Conservation (phyloP, 2,797 vertebrate genomes). For the Mormyrus proboscirostris region DNA sequence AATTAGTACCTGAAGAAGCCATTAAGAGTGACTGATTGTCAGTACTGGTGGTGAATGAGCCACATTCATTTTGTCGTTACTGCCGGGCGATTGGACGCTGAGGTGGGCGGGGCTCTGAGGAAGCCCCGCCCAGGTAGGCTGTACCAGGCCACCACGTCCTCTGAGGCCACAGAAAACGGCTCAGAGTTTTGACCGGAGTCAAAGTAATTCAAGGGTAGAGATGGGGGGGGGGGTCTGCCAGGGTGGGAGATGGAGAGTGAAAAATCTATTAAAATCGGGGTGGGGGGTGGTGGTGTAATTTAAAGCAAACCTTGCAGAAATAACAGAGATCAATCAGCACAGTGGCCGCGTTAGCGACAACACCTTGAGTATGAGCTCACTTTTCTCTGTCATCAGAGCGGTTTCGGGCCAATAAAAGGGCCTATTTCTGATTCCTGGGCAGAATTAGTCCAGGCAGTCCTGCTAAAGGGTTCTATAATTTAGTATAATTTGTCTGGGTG, state of each 20-base stretch:
- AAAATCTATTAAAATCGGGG: slow-evolving; percentile 28
- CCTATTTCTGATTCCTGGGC: neutral
- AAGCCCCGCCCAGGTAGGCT: neutral
- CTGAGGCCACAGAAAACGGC: neutral
- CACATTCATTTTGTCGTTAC: neutral
- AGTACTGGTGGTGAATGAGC: neutral
- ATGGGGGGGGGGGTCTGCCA: neutral
- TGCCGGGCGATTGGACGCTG: neutral
- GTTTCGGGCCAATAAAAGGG: neutral
- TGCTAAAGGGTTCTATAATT: neutral
- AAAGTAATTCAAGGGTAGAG: slow-evolving; percentile 21
- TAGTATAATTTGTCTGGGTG: neutral
- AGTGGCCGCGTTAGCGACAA: slow-evolving; percentile 21
- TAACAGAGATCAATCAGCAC: slow-evolving; percentile 24
- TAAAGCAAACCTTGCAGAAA: slow-evolving; percentile 28
- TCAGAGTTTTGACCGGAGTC: slow-evolving; percentile 16
- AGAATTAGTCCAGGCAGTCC: neutral
- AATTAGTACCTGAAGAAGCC: neutral
- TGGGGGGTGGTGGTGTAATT: neutral
- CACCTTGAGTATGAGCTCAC: slow-evolving; percentile 1
- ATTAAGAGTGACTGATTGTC: neutral
- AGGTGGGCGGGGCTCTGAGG: neutral
- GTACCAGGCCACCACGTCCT: neutral
- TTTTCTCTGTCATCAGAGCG: neutral
- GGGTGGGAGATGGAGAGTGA: neutral